Evolutionary conservation across 2,797 vertebrate species (phyloP), one percentile per base, ranked within the genome.

Genomic region (Melopsittacus undulatus): DNA sequence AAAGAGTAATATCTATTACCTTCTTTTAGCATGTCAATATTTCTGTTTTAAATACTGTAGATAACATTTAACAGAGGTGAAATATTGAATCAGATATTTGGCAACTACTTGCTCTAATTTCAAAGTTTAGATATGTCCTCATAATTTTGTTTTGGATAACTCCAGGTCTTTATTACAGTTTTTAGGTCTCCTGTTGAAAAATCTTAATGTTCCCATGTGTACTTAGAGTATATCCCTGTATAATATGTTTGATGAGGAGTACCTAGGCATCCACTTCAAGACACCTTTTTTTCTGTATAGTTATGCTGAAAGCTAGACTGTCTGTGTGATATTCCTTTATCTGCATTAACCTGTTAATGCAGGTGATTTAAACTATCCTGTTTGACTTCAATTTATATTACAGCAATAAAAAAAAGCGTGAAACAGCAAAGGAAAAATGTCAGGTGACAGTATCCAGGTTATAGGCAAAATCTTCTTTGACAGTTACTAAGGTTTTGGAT

Each of bases 141-240:
- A 70, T 34, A 2, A 14, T 63, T 67, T 88, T 67, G 23, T 74
- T 70, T 70, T 52, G 0, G 49, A 16, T 66, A 6, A 40, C 9
- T 67, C 27, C 45, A 62, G 10, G 32, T n/a, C 4, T 45, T 89
- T 74, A 66, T 45, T 77, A 27, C 1, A 0, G 6, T 43, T 73
- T 79, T 74, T 46, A 46, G 8, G 81, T 56, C 27, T 70, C 5
- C 70, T 75, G 72, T 10, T 64, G 57, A 81, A 70, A 5, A 12
- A 46, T 11, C 2, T 49, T 54, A 27, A 18, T 54, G 1, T 52
- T 72, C 7, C 52, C 2, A 1, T 23, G 52, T 20, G 5, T 45
- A 70, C 8, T 23, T 8, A 27, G 2, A 20, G 5, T 34, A 51
- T 16, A 73, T 4, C 0, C 0, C 7, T 17, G 7, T n/a, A 76